Conservation (phyloP, 2,888 invertebrate genomes). For the Tenthredo amoena region DNA sequence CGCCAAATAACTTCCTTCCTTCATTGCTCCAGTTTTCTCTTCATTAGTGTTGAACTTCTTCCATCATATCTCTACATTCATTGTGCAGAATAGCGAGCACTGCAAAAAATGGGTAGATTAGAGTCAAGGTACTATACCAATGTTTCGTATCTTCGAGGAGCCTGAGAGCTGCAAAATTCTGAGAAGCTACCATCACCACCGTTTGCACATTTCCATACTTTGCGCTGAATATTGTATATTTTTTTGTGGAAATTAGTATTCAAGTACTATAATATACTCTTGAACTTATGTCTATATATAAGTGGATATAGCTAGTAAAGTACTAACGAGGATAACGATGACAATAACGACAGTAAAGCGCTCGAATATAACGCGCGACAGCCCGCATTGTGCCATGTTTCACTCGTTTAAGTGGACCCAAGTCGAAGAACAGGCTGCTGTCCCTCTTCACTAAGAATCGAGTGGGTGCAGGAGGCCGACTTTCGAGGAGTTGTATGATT, state of each 20-base stretch:
- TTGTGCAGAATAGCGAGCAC: neutral
- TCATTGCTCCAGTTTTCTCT: neutral
- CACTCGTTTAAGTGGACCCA: conserved; percentile 41
- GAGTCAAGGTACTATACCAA: neutral
- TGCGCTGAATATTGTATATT: neutral
- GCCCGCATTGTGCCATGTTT: conserved; percentile 48
- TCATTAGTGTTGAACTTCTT: conserved; percentile 33
- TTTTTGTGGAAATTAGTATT: neutral
- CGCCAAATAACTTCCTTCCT: conserved; percentile 30
- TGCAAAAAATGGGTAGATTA: neutral
- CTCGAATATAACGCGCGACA: conserved; percentile 40
- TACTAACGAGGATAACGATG: conserved; percentile 46
- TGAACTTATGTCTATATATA: conserved; percentile 3
- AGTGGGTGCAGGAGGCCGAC: conserved; percentile 38
- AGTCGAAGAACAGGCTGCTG: conserved; percentile 19
- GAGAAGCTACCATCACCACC: neutral
- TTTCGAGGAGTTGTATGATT: conserved; percentile 45
- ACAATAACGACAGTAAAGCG: conserved; percentile 24
- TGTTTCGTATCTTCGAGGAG: neutral
- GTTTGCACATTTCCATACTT: neutral
- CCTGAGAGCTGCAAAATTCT: neutral
- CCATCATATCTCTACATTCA: conserved; percentile 15
- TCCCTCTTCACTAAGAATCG: conserved; percentile 20
- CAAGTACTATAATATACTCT: neutral
- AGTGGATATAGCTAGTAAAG: neutral